phyloP scores from a whole-genome alignment of 2,797 vertebrate species.

The Cheirogaleus major region DNA sequence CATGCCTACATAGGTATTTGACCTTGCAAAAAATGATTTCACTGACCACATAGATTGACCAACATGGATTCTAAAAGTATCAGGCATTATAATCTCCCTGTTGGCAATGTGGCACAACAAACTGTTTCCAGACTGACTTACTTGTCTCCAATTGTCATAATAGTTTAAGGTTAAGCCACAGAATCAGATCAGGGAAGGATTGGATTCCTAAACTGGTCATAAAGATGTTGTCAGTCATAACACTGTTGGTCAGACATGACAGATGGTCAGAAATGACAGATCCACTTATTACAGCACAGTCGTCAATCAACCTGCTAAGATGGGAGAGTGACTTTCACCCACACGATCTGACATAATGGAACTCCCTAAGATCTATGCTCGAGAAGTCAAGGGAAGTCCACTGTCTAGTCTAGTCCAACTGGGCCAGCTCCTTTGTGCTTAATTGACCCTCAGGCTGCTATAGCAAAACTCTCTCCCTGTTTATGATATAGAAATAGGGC shows the following conservation, averaged over 20 bases:
- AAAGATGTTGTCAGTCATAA: background rate
- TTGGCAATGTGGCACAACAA: background rate
- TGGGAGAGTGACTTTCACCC: background rate
- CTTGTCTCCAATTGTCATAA: background rate
- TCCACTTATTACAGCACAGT: background rate
- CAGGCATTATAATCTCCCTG: background rate
- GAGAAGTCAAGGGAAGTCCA: background rate
- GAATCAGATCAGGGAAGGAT: background rate
- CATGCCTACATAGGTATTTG: background rate
- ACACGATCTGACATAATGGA: background rate
- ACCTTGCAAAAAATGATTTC: background rate
- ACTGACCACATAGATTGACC: background rate
- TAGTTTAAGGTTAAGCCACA: background rate
- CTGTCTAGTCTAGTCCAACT: background rate
- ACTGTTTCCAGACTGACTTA: background rate
- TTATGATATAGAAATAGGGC: background rate
- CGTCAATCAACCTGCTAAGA: background rate
- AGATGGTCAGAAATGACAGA: background rate
- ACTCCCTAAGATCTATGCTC: background rate
- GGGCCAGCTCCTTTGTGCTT: background rate
- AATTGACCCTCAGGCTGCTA: background rate
- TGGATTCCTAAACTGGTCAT: background rate
- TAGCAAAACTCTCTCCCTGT: background rate
- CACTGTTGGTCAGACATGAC: no score
- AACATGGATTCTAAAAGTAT: background rate